Base-by-base conservation (phyloP, 37 sponge, comb jelly and placozoan genomes). In the Geodia barretti region DNA sequence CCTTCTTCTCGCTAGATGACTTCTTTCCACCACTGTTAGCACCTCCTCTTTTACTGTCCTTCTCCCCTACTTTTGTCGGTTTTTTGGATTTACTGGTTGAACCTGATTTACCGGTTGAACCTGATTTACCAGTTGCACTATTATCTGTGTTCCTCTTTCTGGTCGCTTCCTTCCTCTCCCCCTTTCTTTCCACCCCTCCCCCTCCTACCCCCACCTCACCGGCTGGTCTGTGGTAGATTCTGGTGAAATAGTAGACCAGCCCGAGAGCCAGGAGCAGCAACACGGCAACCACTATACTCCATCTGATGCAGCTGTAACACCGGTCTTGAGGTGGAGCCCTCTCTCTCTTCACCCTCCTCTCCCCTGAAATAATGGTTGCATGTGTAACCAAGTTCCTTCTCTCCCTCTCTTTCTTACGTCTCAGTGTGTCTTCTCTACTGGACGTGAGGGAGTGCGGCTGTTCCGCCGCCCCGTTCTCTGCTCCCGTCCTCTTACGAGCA, bases 201-300 rank as follows among this genome's bases (percentile, higher is more conserved):
- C 35, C 71, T 36, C 26, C 8, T 41, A 17, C 54, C 28, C 74
- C 38, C 34, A 26, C 39, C 39, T 70, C 7, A 32, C 71, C 35
- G 4, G 11, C 54, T 17, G 54, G 54, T 47, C 14, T 7, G 54
- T 14, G 54, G 54, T 47, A 7, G 54, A 14, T n/a, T n/a, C n/a
- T 47, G 14, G 62, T 67, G 64, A 76, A 70, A 47, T 77, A 85
- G 61, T 71, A 77, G 34, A 41, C 70, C 1, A 77, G 47, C 1
- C 73, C 73, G 0, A 85, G 29, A 1, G 43, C 73, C 58, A 71
- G 73, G 2, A 85, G 39, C 23, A 62, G 24, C 2, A 85, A 62
- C 4, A 85, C 62, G 4, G 70, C 2, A 0, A 71, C 41, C 2
- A 85, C 17, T 1, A 65, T 20, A 5, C 71, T 0, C 85, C 85